Evolutionary conservation across 2,888 invertebrate species (phyloP).

Genomic region (Cheilosia vulpina): DNA sequence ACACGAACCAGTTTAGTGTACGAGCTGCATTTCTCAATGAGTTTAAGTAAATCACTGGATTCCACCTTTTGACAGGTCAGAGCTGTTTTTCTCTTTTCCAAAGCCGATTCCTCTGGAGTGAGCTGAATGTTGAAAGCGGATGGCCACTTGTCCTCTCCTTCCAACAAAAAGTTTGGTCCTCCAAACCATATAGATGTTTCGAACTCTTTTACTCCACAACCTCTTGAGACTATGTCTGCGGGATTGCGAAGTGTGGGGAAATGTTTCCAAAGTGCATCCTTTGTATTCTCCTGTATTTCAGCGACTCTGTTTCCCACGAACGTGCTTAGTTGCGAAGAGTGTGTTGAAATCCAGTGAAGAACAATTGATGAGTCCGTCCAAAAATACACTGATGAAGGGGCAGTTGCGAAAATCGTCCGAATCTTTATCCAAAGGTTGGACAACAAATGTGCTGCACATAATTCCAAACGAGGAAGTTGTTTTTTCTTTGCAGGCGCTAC

Average conservation of each 20-base stretch:
- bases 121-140: background rate
- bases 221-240: conserved; percentile 40
- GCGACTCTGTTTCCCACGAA: conserved; percentile 33
- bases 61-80: background rate
- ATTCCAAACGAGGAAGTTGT: too few species aligned
- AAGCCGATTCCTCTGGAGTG: background rate
- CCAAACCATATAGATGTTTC: conserved; percentile 17
- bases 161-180: conserved; percentile 3
- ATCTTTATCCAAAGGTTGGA: too few species aligned
- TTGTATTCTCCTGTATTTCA: conserved; percentile 33
- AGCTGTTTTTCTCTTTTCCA: conserved; percentile 9
- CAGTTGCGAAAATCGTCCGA: too few species aligned
- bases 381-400: background rate
- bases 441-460: too few species aligned
- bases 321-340: conserved; percentile 6
- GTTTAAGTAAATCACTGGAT: too few species aligned
- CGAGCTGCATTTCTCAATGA: too few species aligned
- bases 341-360: background rate
- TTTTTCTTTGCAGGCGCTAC: too few species aligned
- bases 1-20: too few species aligned
- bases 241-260: conserved; percentile 1
- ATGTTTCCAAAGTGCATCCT: conserved; percentile 15
- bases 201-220: conserved; percentile 31
- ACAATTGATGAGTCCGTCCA: background rate
- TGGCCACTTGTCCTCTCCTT: background rate